Evolutionary conservation across 2,113 vertebrate genomes (phyloP).

Genomic region (Amphiprion percula): DNA sequence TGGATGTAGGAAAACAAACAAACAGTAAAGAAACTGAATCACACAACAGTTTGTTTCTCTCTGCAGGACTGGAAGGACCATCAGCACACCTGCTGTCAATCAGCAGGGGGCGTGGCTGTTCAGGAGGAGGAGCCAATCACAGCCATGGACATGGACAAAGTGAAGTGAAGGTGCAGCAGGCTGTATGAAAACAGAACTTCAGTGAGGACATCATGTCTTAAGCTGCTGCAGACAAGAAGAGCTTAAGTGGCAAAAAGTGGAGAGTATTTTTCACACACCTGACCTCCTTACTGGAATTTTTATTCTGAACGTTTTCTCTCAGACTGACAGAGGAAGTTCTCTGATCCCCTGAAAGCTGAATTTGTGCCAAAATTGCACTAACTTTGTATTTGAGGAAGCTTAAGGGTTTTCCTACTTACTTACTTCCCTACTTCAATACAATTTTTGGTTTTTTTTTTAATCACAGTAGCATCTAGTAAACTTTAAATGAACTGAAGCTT

Average conservation of each 20-base stretch:
- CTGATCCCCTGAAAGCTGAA: too few relatives aligned
- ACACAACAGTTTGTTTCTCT: background rate
- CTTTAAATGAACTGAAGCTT: background rate
- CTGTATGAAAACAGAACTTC: background rate
- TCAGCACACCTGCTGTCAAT: constrained; percentile 92
- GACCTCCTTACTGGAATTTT: background rate
- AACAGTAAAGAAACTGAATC: background rate
- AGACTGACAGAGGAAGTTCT: too few relatives aligned
- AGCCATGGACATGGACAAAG: constrained; percentile 89
- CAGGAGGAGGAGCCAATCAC: constrained; percentile 90
- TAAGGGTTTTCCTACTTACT: too few relatives aligned
- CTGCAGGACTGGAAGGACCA: constrained; percentile 98
- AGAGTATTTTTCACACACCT: background rate
- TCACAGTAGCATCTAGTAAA: background rate
- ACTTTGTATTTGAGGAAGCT: background rate
- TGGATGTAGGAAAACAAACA: too few relatives aligned
- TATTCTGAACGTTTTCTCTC: too few relatives aligned
- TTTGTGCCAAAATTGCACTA: too few relatives aligned
- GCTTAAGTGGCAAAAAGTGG: background rate
- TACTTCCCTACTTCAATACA: too few relatives aligned
- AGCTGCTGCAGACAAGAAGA: constrained; percentile 12
- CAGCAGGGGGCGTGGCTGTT: constrained; percentile 80
- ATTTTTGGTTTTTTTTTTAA: background rate
- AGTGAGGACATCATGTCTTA: background rate
- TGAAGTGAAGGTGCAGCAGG: constrained; percentile 66